Base-by-base conservation (phyloP, 2,797 vertebrate species). In the Epinephelus coioides region DNA sequence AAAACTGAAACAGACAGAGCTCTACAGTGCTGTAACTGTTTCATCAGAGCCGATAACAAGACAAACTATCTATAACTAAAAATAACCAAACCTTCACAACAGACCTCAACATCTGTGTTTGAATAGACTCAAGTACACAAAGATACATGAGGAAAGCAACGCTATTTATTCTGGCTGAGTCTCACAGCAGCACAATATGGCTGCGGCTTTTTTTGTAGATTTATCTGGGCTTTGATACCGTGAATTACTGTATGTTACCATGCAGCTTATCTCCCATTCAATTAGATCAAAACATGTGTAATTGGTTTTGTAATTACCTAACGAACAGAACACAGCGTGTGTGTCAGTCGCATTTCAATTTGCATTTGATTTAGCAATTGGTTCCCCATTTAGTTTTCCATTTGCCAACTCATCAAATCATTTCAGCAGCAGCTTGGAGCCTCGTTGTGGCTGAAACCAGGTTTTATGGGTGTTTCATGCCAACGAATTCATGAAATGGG, bases 341-440 rank as follows among this genome's bases (percentile, higher is more conserved):
- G 38, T 61, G 50, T 74, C 62, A 55, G 21, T 66, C 17, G 2
- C 43, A 74, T 82, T 86, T 86, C 46, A 75, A 83, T 89, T 86
- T 69, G 62, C 77, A 84, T 88, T 79, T 68, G 30, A 79, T 87
- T 84, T 60, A 71, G 61, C 47, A 44, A 68, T 72, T 82, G 50
- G 54, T 86, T 86, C 60, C 76, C 18, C 40, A 60, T 80, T 88
- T 77, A 59, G 17, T 71, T 86, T 83, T 78, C 49, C 55, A 82
- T 80, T 86, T 77, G 21, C 44, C 23, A 66, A 25, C 66, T 56
- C 44, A 60, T 76, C 53, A 38, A 34, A 15, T 59, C 8, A 70
- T 67, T 78, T 54, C 27, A 53, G 79, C 66, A 57, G 21, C 43
- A 59, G 62, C 56, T 59, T 46, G 72, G 51, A 76, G 76, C 19